Conservation (phyloP, 1,140 invertebrate species). For the Megalonaias nervosa region DNA sequence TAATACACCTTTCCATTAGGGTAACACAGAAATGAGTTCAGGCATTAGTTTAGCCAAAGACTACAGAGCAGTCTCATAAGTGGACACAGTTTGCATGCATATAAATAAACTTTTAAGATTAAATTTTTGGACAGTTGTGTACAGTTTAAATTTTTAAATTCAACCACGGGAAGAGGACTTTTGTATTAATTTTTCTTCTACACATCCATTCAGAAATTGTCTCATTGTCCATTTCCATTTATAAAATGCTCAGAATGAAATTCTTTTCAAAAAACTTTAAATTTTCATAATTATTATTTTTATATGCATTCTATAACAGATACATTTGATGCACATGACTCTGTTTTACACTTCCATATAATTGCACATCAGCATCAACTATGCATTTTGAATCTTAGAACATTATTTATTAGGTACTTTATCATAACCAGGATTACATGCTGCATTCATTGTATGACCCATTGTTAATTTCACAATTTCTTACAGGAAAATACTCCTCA, state of each 20-base stretch:
- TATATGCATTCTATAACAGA: not conserved
- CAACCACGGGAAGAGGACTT: too few relatives aligned
- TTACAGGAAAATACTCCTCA: constrained; percentile 93
- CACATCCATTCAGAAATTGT: too few relatives aligned
- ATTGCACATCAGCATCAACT: not conserved
- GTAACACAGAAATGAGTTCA: too few relatives aligned
- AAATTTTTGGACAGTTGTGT: too few relatives aligned
- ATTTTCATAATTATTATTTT: not conserved
- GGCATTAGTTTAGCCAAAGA: too few relatives aligned
- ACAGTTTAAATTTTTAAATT: too few relatives aligned
- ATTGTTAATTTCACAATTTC: constrained; percentile 2
- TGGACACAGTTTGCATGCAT: too few relatives aligned
- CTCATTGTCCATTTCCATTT: not conserved
- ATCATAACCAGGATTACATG: not conserved
- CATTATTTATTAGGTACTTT: not conserved
- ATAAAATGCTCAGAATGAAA: not conserved
- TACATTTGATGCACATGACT: not conserved
- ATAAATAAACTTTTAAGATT: too few relatives aligned
- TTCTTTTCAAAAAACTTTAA: not conserved
- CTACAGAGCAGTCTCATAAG: too few relatives aligned
- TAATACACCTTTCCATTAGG: too few relatives aligned
- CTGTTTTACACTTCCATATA: not conserved
- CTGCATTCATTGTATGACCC: too few relatives aligned
- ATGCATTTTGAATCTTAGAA: not conserved
- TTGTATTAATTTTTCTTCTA: too few relatives aligned